These are phyloP conservation scores for Lycorma delicatula DNA, from an alignment of 1,140 invertebrate genomes.

Conservation along the genomic window DNA sequence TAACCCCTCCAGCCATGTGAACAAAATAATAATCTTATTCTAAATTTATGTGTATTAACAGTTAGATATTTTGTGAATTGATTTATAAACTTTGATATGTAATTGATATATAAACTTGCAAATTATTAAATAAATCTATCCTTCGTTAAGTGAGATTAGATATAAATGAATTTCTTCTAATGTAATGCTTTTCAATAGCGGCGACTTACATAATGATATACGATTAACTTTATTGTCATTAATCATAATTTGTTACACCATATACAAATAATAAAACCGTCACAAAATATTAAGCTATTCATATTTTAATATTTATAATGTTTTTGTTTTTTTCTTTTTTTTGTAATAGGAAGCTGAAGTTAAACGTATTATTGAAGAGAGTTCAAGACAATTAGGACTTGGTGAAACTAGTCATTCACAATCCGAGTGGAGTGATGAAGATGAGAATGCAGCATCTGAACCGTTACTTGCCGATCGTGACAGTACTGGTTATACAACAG, in stretches of 20 bases:
- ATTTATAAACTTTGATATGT: too few species aligned
- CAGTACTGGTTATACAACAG: conserved; percentile 70
- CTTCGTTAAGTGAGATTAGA: too few species aligned
- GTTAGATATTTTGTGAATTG: too few species aligned
- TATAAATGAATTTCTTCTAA: too few species aligned
- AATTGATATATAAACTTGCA: too few species aligned
- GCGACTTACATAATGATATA: not conserved
- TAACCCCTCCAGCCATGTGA: too few species aligned
- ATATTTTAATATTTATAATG: not conserved
- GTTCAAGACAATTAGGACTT: conserved; percentile 18
- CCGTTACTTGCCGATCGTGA: conserved; percentile 40
- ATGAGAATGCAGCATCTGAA: conserved; percentile 42
- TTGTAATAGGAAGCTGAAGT: conserved; percentile 42
- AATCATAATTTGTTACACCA: not conserved
- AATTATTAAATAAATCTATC: too few species aligned
- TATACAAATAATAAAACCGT: not conserved
- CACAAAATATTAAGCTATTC: not conserved
- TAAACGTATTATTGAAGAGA: conserved; percentile 41
- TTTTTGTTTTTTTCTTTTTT: not conserved
- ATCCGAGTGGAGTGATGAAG: conserved; percentile 70
- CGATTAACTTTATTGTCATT: not conserved
- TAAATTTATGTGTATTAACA: too few species aligned
- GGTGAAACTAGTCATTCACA: conserved; percentile 40
- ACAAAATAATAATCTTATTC: too few species aligned
- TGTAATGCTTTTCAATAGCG: too few species aligned